Base-by-base conservation (phyloP, 2,797 vertebrate genomes). In the Odontamblyopus rebecca region DNA sequence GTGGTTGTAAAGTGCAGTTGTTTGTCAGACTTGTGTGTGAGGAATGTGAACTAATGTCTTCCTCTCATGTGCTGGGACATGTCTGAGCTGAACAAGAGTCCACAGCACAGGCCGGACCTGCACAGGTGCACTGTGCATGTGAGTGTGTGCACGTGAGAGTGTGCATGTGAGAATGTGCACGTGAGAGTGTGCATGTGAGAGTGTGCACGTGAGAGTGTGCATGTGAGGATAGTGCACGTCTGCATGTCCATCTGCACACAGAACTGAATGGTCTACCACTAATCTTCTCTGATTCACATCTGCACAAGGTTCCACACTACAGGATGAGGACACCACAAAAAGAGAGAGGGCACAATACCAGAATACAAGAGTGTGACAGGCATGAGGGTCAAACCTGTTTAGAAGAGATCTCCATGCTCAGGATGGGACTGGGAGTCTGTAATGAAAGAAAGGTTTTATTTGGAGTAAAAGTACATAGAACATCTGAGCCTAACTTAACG, bases 391-490 rank as follows among this genome's bases (percentile, higher is more conserved):
- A n/a, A 94, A 99, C 98, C 96, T 98, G 96, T 85, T 99, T 99
- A 59, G 96, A 94, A 53, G 98, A 98, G 71, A 99, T 93, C 81
- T 97, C 94, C 94, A 99, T 95, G 68, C 91, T 96, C 4, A 96
- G 92, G 80, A 99, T 94, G 62, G 92, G 82, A 0, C 95, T 93
- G 19, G 95, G 93, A 72, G 90, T 93, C 98, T 99, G 91, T 61
- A 92, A 94, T n/a, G 82, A 62, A 30, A 74, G 64, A 69, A 65
- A 73, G 65, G 7, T 7, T 9, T n/a, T 3, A 51, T 18, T 15
- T 51, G 18, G 6, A 41, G 9, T 41, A 7, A 41, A 44, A 44
- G 41, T 44, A 44, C 41, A 44, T 3, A 44, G 2, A 44, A 44
- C 11, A 44, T 0, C 41, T 44, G 2, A 13, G 41, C 4, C 41